phyloP scores from a whole-genome alignment of 2,888 invertebrate genomes.

The Ellobium chinense region DNA sequence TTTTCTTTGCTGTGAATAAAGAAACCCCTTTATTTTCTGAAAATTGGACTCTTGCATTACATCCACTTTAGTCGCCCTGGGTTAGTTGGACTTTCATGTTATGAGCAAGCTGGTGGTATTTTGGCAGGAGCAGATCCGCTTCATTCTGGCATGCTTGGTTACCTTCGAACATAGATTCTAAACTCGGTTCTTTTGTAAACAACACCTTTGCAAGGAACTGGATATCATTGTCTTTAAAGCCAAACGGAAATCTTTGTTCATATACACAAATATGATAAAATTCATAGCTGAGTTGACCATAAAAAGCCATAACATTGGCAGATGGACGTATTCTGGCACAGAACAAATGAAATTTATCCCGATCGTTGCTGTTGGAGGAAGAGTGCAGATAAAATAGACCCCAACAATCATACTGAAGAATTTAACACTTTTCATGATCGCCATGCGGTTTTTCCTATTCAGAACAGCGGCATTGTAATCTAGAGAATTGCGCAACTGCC shows the following conservation, averaged over 20 bases:
- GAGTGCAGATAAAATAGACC: background rate
- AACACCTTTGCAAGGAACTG: too few species aligned
- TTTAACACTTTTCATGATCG: background rate
- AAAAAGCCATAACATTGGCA: background rate
- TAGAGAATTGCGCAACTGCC: background rate
- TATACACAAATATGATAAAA: background rate
- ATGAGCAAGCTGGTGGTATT: too few species aligned
- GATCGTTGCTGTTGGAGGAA: background rate
- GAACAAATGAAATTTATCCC: background rate
- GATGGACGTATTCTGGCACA: background rate
- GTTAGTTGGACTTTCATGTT: too few species aligned
- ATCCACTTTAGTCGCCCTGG: too few species aligned
- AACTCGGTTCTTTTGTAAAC: too few species aligned
- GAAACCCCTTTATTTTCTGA: too few species aligned
- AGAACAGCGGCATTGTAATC: background rate
- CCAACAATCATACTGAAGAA: constrained; percentile 7
- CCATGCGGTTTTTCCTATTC: background rate
- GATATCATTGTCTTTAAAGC: background rate
- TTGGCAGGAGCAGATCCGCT: too few species aligned
- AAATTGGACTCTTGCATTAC: too few species aligned
- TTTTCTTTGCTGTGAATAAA: too few species aligned
- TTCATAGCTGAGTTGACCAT: background rate
- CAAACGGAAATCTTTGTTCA: background rate
- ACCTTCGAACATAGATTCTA: too few species aligned
- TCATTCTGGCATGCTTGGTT: too few species aligned